Evolutionary conservation across 2,113 vertebrate genomes (phyloP), one percentile per base, ranked within the genome.

Genomic region (Phyllostomus discolor): DNA sequence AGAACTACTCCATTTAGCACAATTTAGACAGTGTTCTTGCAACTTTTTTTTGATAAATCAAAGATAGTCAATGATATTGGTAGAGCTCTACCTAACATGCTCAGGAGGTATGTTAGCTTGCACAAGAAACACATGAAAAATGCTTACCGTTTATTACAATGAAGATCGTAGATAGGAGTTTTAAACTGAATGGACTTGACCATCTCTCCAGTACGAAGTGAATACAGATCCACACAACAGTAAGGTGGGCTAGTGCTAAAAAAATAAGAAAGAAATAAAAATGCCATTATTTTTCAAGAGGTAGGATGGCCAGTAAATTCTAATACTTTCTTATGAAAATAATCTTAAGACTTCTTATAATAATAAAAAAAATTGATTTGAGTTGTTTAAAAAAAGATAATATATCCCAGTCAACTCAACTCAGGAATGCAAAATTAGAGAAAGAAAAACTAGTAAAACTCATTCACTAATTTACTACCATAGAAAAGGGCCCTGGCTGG

Each of bases 121-220:
- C 19, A 92, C 1, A 59, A 94, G 9, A 94, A 86, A 66, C 8
- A 88, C 7, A 26, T 43, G 17, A 84, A 87, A 72, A 33, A 82
- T 31, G 43, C 96, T 94, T 98, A 99, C 99, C 99, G 99, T 98
- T 99, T 99, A 98, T 99, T 99, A 98, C 99, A 99, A 94, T 99
- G 99, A 31, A 99, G 98, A 91, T 99, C 99, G 94, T 99, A 99
- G 98, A 99, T 99, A 9, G 99, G 99, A 1, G 99, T 99, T 98
- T 99, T 99, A 98, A 99, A 99, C 97, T 99, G 99, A 97, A 99
- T 99, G 7, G 99, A 99, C 96, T 99, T 99, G 86, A 99, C 99
- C 99, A 99, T 99, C 97, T 99, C 99, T 31, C 99, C 99, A 0
- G 99, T 99, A 72, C 99, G 98, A 87, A 99, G 98, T 75, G 99